Evolutionary conservation across 2,797 vertebrate species (phyloP), one percentile per base, ranked within the genome.

Genomic region (Tympanoctomys barrerae): DNA sequence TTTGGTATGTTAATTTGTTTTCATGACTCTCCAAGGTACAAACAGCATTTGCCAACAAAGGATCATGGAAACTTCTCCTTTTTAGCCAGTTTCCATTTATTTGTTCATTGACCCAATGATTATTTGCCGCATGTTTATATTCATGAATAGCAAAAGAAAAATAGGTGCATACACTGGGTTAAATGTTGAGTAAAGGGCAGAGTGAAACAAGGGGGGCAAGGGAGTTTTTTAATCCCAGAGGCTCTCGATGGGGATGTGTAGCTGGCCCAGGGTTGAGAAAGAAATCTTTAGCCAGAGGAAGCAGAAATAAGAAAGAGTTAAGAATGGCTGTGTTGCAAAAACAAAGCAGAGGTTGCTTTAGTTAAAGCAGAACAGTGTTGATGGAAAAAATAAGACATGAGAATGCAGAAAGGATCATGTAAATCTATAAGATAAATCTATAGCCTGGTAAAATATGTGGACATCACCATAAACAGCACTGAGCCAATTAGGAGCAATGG

Each of bases 1-100:
- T 96, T 87, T 96, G 95, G 46, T 87, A 95, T 96, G 92, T n/a
- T 95, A 92, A 96, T 96, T 94, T 89, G 10, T 83, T 79, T 77
- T 90, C 42, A 26, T 82, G 80, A 85, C 49, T 85, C 73, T 89
- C 66, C 4, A 81, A 92, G 13, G 33, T 82, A 70, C 94, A 92
- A 64, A 5, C 2, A 91, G 24, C 21, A 61, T 88, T 92, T 89
- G 52, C 91, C 54, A 87, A 87, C 90, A 57, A 80, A 59, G 22
- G 39, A 88, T 82, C 57, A 31, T 89, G n/a, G 10, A 39, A 90
- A 0, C 0, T 26, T 89, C 73, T 73, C 57, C 24, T 24, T 87
- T 62, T 83, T 80, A 87, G 14, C 7, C 81, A 66, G 22, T 54
- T 85, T 94, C 24, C 52, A 83, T 54, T 54, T 88, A 86, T 82